These are phyloP conservation scores for Hiodon alosoides DNA, from an alignment of 2,113 vertebrate genomes.

Conservation along the genomic window DNA sequence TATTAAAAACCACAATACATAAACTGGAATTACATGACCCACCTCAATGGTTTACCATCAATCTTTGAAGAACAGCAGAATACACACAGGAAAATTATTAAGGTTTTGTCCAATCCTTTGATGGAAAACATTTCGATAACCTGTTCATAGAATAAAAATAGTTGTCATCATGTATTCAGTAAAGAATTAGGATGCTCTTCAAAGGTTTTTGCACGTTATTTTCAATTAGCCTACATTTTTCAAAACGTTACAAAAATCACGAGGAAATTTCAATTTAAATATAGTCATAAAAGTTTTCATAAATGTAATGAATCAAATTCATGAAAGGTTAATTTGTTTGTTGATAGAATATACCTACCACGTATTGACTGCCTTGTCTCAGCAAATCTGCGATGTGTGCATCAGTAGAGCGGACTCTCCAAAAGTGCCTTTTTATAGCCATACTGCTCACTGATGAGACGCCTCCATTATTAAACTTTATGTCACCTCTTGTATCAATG, in stretches of 20 bases:
- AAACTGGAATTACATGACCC: constrained; percentile 42
- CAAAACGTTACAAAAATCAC: too few relatives aligned
- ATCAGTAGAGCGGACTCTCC: constrained; percentile 43
- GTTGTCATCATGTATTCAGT: not conserved
- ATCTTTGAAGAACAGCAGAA: constrained; percentile 57
- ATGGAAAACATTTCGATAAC: constrained; percentile 57
- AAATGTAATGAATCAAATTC: too few relatives aligned
- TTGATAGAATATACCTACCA: constrained; percentile 40
- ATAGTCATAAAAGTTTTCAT: too few relatives aligned
- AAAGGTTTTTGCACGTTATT: too few relatives aligned
- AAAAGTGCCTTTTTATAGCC: constrained; percentile 56
- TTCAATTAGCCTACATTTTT: too few relatives aligned
- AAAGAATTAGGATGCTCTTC: too few relatives aligned
- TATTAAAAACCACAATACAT: not conserved
- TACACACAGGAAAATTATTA: constrained; percentile 60
- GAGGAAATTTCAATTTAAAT: too few relatives aligned
- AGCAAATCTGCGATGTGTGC: constrained; percentile 9
- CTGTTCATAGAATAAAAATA: constrained; percentile 46
- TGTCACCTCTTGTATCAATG: constrained; percentile 51
- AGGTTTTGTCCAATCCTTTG: constrained; percentile 44
- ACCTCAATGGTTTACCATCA: constrained; percentile 73
- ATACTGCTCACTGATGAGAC: constrained; percentile 53
- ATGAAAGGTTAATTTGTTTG: not conserved
- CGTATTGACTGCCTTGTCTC: constrained; percentile 1
- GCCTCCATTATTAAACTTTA: constrained; percentile 59